These are phyloP conservation scores for Propithecus deckenii DNA, from an alignment of 2,797 vertebrate genomes.

Conservation along the genomic window DNA sequence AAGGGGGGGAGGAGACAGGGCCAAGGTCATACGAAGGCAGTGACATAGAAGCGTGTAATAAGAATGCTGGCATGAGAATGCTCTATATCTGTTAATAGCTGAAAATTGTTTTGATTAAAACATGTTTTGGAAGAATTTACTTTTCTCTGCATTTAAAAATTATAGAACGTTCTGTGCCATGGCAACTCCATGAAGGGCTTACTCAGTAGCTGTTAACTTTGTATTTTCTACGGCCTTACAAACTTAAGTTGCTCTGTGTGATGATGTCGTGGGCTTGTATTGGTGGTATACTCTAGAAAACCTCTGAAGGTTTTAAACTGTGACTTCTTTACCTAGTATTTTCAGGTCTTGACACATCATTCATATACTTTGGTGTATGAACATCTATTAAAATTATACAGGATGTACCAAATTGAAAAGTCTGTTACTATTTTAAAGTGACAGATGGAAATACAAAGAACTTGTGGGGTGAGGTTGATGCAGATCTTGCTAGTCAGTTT, in stretches of 20 bases:
- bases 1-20: neutral
- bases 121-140: neutral
- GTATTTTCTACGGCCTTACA: neutral
- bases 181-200: neutral
- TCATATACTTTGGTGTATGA: neutral
- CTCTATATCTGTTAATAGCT: neutral
- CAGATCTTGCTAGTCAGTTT: neutral
- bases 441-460: neutral
- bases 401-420: neutral
- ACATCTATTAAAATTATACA: neutral
- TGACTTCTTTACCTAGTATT: neutral
- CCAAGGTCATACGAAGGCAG: neutral
- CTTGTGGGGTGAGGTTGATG: neutral
- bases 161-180: neutral
- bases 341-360: neutral
- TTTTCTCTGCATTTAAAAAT: neutral
- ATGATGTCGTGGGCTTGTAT: neutral
- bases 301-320: neutral
- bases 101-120: neutral
- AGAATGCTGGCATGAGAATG: neutral
- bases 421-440: neutral
- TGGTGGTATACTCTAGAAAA: neutral
- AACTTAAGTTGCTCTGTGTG: neutral
- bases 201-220: neutral
- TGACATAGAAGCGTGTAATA: neutral